Evolutionary conservation across 2,797 vertebrate species (phyloP).

Genomic region (Microctenopoma lineatum): DNA sequence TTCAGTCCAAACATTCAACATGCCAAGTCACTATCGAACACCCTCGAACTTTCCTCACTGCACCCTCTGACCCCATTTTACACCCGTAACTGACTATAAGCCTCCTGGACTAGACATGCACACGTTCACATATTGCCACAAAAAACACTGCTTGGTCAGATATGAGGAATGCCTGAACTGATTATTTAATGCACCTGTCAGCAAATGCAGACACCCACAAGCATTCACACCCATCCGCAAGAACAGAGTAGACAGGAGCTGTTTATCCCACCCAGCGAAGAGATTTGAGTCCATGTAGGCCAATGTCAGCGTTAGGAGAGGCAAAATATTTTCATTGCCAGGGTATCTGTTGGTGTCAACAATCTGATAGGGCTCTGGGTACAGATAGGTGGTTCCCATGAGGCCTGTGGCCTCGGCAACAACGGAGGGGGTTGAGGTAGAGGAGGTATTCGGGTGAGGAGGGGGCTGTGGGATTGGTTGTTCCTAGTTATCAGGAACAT

Average conservation of each 20-base stretch:
- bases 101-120: constrained; percentile 2
- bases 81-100: constrained; percentile 14
- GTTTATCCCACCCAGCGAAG: constrained; percentile 83
- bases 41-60: background rate
- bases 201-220: constrained; percentile 57
- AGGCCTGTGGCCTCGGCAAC: constrained; percentile 75
- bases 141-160: constrained; percentile 19
- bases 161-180: constrained; percentile 45
- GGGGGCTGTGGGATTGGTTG: constrained; percentile 59
- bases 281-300: constrained; percentile 78
- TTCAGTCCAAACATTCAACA: constrained; percentile 17
- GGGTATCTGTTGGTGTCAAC: constrained; percentile 90
- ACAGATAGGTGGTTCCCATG: constrained; percentile 85
- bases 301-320: constrained; percentile 86
- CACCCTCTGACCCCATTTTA: constrained; percentile 29
- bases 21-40: background rate
- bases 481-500: constrained; percentile 81
- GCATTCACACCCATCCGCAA: constrained; percentile 37
- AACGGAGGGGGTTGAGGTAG: background rate
- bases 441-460: constrained; percentile 19
- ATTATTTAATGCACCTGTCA: constrained; percentile 78
- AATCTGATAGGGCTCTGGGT: constrained; percentile 85
- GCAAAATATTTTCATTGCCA: constrained; percentile 93
- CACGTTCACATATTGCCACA: constrained; percentile 10
- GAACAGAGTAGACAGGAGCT: constrained; percentile 86